Conservation (phyloP, 2,113 vertebrate genomes). For the Empidonax alnorum region DNA sequence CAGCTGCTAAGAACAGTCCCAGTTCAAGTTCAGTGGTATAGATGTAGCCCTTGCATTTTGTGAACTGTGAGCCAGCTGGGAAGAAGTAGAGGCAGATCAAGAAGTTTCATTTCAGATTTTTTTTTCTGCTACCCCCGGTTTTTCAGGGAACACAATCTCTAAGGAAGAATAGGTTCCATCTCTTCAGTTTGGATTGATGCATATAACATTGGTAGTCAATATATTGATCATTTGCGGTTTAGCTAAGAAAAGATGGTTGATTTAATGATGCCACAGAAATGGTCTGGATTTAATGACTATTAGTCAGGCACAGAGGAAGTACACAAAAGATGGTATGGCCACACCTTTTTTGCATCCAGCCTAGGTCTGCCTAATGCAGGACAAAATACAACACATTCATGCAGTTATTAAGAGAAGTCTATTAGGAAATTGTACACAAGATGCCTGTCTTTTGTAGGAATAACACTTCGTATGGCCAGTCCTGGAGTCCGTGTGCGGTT, state of each 20-base stretch:
- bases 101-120: neutral
- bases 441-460: neutral
- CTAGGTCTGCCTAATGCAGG: neutral
- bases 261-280: neutral
- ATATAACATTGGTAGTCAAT: neutral
- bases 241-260: neutral
- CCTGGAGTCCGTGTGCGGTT: neutral
- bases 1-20: neutral
- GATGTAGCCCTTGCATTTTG: neutral
- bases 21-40: fast-evolving
- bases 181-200: neutral
- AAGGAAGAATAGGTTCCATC: neutral
- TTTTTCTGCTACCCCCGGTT: neutral
- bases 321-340: neutral
- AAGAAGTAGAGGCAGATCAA: neutral
- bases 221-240: neutral
- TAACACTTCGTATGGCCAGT: neutral
- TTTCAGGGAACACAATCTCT: neutral
- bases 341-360: neutral
- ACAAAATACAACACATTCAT: neutral
- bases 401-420: neutral
- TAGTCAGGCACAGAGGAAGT: neutral
- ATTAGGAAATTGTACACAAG: neutral
- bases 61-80: neutral
- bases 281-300: neutral